A percentile compares a stretch with the other conserved stretches of the same genome.
Evolutionary conservation across 2,797 vertebrate genomes (phyloP).

Genomic region (Tiaroga cobitis): DNA sequence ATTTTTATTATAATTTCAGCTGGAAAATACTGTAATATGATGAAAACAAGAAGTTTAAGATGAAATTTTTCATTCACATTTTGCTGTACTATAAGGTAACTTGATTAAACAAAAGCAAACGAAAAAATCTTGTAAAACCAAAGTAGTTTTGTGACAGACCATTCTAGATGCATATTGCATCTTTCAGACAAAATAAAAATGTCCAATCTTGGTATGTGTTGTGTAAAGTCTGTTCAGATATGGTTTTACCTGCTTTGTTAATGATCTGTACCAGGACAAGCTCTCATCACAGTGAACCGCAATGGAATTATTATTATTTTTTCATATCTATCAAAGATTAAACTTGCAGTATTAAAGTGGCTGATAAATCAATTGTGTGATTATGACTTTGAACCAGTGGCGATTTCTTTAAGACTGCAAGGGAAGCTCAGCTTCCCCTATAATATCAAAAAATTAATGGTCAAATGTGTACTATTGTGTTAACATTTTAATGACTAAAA

Average conservation of each 20-base stretch:
- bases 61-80: constrained; percentile 28
- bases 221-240: constrained; percentile 24
- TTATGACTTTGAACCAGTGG: neutral
- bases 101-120: constrained; percentile 52
- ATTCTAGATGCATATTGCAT: constrained; percentile 76
- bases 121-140: constrained; percentile 70
- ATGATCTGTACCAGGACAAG: neutral
- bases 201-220: constrained; percentile 69
- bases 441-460: too few relatives aligned
- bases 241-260: neutral
- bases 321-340: neutral
- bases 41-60: constrained; percentile 19
- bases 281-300: neutral
- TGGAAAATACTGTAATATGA: constrained; percentile 38
- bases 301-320: neutral
- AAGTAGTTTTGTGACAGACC: constrained; percentile 77
- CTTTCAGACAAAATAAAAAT: constrained; percentile 77
- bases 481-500: too few relatives aligned
- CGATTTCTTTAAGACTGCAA: too few relatives aligned
- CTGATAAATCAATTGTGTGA: neutral
- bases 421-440: too few relatives aligned
- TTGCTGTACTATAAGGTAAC: constrained; percentile 47
- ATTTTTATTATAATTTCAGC: constrained; percentile 51
- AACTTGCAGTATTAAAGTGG: neutral
- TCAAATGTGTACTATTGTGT: too few relatives aligned